These are phyloP conservation scores for Oscheius sp. DNA, from an alignment of 1,140 invertebrate genomes.

Conservation along the genomic window DNA sequence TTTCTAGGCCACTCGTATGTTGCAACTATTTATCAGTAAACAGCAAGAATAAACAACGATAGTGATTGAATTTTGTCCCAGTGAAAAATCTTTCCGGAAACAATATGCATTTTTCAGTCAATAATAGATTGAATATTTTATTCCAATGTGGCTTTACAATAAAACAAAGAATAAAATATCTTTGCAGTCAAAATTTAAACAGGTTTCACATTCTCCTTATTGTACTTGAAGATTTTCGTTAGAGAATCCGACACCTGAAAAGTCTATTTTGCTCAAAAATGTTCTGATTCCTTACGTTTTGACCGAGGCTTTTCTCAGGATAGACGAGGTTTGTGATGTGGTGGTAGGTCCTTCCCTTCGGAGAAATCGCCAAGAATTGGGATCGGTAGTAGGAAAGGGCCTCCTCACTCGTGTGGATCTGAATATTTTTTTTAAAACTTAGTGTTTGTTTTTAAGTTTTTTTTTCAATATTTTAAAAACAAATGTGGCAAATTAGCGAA, in stretches of 20 bases:
- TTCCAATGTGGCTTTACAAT: too few species aligned
- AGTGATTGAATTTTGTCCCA: background rate
- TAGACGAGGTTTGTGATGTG: background rate
- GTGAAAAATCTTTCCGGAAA: background rate
- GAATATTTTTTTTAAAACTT: too few species aligned
- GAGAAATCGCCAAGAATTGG: constrained; percentile 1
- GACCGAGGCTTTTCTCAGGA: too few species aligned
- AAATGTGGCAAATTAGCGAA: too few species aligned
- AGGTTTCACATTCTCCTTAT: background rate
- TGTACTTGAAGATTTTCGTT: background rate
- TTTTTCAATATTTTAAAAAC: too few species aligned
- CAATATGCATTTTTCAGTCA: background rate
- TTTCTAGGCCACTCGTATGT: too few species aligned
- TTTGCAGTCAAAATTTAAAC: too few species aligned
- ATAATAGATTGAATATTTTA: background rate
- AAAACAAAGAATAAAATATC: too few species aligned
- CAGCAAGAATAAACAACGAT: too few species aligned
- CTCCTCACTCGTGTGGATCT: background rate
- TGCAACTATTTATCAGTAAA: too few species aligned
- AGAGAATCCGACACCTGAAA: background rate
- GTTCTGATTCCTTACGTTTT: background rate
- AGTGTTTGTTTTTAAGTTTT: too few species aligned
- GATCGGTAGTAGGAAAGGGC: background rate
- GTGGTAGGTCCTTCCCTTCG: constrained; percentile 3
- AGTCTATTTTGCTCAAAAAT: background rate